phyloP scores from a whole-genome alignment of 53 echinoderm and acorn worm species.

The Zoroaster sp. region DNA sequence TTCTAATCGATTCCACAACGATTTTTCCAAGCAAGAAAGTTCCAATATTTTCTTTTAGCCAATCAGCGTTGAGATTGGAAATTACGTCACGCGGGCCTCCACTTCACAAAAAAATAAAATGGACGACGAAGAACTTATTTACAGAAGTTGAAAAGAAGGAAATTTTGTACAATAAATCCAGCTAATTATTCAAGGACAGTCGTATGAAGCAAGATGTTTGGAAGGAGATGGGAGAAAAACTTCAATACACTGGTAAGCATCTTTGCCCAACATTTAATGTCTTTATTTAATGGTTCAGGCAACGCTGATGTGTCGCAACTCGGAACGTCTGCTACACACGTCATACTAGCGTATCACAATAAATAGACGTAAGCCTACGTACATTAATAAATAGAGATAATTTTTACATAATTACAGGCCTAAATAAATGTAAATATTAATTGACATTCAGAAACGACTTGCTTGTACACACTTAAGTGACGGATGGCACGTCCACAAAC shows the following conservation, averaged over 20 bases:
- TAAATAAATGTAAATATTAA: too few relatives aligned
- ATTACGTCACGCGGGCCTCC: not conserved
- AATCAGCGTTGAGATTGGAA: not conserved
- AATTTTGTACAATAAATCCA: not conserved
- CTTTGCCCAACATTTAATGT: constrained; percentile 2
- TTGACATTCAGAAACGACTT: too few relatives aligned
- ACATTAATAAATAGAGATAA: too few relatives aligned
- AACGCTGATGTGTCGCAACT: not conserved
- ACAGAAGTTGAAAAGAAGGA: not conserved
- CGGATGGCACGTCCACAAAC: too few relatives aligned
- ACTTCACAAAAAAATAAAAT: not conserved
- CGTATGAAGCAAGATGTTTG: not conserved
- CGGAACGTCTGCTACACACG: too few relatives aligned
- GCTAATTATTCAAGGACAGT: not conserved
- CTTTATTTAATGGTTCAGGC: not conserved
- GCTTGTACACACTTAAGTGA: too few relatives aligned
- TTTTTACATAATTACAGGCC: too few relatives aligned
- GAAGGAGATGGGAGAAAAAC: not conserved
- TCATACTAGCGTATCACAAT: too few relatives aligned
- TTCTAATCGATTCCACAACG: not conserved
- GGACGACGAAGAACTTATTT: not conserved
- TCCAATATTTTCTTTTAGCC: constrained; percentile 1
- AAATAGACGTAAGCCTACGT: too few relatives aligned
- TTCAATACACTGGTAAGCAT: constrained; percentile 2
- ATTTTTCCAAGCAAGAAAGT: not conserved